Evolutionary conservation across 2,113 vertebrate genomes (phyloP).

Genomic region (Sinosuthora webbiana): DNA sequence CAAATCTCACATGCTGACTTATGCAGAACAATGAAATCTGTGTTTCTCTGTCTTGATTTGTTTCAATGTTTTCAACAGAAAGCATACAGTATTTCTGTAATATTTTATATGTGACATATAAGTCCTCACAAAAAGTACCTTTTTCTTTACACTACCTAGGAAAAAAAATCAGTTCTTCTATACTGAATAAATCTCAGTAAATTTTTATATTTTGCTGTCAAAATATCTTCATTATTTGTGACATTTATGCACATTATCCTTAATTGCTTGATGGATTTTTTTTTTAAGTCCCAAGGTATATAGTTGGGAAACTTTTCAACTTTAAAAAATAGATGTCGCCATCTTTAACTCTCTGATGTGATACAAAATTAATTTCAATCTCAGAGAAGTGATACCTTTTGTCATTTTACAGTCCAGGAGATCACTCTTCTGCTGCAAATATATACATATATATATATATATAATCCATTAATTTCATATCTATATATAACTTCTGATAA

Average conservation of each 20-base stretch:
- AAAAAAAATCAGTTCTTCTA: neutral
- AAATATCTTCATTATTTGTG: neutral
- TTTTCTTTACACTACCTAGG: neutral
- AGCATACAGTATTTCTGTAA: neutral
- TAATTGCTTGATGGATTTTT: neutral
- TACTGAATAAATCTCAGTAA: neutral
- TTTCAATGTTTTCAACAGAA: neutral
- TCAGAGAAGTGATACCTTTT: neutral
- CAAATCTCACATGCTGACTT: neutral
- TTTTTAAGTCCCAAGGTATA: neutral
- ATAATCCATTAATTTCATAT: neutral
- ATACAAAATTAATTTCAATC: neutral
- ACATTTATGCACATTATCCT: neutral
- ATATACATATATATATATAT: neutral
- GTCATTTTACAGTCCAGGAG: neutral
- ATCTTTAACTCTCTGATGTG: neutral
- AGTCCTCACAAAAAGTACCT: neutral
- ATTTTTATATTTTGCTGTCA: conserved; percentile 7
- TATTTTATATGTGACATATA: neutral
- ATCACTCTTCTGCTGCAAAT: neutral
- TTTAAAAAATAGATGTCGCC: neutral
- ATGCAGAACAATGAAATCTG: neutral
- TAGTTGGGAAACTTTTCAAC: neutral
- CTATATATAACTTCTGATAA: neutral
- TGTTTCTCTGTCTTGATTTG: neutral